phyloP scores from a whole-genome alignment of 2,797 vertebrate species.

The Argya squamiceps region DNA sequence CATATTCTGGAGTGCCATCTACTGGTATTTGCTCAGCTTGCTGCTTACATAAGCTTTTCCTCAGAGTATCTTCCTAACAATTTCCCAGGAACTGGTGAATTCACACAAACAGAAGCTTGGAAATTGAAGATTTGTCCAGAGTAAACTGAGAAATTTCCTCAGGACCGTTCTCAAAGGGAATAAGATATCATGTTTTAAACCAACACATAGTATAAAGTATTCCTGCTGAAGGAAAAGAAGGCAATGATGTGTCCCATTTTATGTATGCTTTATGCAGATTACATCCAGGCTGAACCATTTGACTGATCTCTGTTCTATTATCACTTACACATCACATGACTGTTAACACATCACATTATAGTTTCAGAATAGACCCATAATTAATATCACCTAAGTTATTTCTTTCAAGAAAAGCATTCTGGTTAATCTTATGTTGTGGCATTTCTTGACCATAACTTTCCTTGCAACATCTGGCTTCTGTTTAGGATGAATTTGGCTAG shows the following conservation, averaged over 20 bases:
- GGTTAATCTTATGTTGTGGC: not conserved
- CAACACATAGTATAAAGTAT: not conserved
- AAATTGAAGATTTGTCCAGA: not conserved
- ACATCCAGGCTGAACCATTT: not conserved
- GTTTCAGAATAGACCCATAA: not conserved
- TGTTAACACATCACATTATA: not conserved
- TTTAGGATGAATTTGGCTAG: not conserved
- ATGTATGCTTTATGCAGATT: not conserved
- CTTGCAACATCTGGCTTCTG: not conserved
- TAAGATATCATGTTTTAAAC: not conserved
- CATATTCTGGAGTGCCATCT: conserved; percentile 54
- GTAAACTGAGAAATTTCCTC: not conserved
- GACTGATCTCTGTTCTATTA: not conserved
- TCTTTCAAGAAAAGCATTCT: not conserved
- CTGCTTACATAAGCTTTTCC: conserved; percentile 27
- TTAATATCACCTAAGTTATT: not conserved
- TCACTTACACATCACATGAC: not conserved
- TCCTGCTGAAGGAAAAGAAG: not conserved
- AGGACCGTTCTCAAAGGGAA: not conserved
- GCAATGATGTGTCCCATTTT: not conserved
- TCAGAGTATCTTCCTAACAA: not conserved
- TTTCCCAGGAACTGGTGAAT: not conserved
- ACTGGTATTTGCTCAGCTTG: not conserved
- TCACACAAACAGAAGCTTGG: not conserved
- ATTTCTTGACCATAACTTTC: not conserved